These are phyloP conservation scores for Sisyra terminalis DNA, from an alignment of 2,888 invertebrate genomes.

Conservation along the genomic window DNA sequence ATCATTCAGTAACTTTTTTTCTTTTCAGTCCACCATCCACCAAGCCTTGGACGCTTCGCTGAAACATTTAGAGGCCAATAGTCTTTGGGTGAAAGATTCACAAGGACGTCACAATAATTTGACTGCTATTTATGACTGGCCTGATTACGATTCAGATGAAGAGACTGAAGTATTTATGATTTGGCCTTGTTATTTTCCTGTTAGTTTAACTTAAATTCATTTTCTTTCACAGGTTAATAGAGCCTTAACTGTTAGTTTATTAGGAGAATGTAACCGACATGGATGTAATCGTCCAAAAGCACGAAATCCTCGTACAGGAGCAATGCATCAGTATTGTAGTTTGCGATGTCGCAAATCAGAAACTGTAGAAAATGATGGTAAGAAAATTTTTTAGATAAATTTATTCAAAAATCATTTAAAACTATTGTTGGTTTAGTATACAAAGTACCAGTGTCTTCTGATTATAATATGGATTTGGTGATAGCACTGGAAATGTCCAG, in stretches of 20 bases:
- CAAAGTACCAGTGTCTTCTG: conserved; percentile 22
- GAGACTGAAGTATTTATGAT: conserved; percentile 22
- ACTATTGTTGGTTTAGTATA: conserved; percentile 13
- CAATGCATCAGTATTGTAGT: conserved; percentile 36
- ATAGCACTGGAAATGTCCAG: conserved; percentile 51
- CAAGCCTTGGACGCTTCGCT: conserved; percentile 1
- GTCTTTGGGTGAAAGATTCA: conserved; percentile 34
- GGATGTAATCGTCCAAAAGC: conserved; percentile 28
- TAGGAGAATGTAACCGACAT: conserved; percentile 25
- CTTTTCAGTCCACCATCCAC: conserved; percentile 1
- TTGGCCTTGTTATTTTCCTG: not conserved
- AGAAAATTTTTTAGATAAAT: not conserved
- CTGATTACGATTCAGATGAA: conserved; percentile 37
- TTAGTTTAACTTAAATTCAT: not conserved
- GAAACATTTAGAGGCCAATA: conserved; percentile 25
- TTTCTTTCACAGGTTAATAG: conserved; percentile 17
- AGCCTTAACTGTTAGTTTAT: conserved; percentile 21
- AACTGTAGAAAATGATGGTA: conserved; percentile 19
- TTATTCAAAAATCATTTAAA: not conserved
- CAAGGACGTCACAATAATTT: conserved; percentile 33
- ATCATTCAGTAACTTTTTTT: not conserved
- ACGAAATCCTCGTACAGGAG: conserved; percentile 30
- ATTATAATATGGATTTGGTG: conserved; percentile 43
- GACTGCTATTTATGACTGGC: conserved; percentile 39
- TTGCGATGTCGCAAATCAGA: conserved; percentile 25